Percentiles rank a stretch among this genome's conserved stretches.
Evolutionary conservation across 2,797 vertebrate species (phyloP).

Genomic region (Hydrocynus forskahlii): DNA sequence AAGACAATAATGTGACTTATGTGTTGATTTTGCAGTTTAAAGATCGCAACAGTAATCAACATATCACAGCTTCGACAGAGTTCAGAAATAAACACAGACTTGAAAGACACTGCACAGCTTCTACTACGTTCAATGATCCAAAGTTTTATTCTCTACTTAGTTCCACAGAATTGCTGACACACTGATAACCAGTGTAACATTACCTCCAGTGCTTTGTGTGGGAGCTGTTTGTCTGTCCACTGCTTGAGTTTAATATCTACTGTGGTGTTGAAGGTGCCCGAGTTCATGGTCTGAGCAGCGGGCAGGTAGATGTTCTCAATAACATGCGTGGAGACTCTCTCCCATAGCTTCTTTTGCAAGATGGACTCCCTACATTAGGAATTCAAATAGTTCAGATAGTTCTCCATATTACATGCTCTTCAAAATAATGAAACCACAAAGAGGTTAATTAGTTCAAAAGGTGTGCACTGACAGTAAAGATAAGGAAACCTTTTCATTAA

Average conservation of each 20-base stretch:
- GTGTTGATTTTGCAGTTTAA: too few relatives aligned
- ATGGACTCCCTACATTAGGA: slow-evolving; percentile 88
- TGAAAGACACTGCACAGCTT: too few relatives aligned
- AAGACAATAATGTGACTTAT: too few relatives aligned
- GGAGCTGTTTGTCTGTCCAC: slow-evolving; percentile 99
- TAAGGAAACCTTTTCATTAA: background rate
- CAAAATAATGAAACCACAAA: background rate
- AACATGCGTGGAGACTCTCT: slow-evolving; percentile 95
- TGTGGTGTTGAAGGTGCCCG: slow-evolving; percentile 97
- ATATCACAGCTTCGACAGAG: too few relatives aligned
- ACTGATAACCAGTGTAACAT: background rate
- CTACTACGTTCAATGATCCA: background rate
- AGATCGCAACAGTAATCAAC: too few relatives aligned
- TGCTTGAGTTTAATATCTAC: slow-evolving; percentile 98
- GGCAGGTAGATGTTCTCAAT: slow-evolving; percentile 99
- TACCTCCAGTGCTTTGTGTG: slow-evolving; percentile 97
- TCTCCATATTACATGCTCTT: background rate
- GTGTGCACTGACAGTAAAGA: too few relatives aligned
- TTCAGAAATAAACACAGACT: too few relatives aligned
- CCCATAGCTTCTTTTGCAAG: slow-evolving; percentile 95
- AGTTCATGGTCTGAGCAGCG: slow-evolving; percentile 94
- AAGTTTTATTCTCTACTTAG: background rate
- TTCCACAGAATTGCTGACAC: background rate
- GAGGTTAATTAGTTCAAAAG: background rate
- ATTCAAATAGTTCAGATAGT: background rate